Evolutionary conservation across 2,797 vertebrate species (phyloP).

Genomic region (Phylloscopus collybita): DNA sequence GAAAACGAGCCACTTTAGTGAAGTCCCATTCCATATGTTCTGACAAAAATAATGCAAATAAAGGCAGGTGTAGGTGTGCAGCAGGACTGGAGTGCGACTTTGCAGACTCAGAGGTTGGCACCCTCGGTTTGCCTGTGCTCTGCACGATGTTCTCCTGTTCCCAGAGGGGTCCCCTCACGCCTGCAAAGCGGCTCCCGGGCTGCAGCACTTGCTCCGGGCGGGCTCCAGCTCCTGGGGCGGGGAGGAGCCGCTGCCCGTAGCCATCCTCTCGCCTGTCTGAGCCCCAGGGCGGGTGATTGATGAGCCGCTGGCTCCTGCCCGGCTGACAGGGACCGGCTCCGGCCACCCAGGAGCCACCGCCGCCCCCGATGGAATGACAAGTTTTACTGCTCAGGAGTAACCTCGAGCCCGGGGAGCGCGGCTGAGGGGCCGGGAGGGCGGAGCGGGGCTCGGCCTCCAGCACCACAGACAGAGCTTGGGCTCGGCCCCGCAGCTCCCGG

Average conservation of each 20-base stretch:
- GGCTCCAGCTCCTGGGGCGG: not conserved
- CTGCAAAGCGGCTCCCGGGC: not conserved
- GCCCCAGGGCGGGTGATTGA: not conserved
- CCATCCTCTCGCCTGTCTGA: too few relatives aligned
- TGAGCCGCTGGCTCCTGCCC: not conserved
- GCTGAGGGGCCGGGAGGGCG: not conserved
- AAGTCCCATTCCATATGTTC: constrained; percentile 21
- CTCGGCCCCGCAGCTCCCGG: not conserved
- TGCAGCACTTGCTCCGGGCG: not conserved
- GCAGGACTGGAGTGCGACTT: not conserved
- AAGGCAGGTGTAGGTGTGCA: not conserved
- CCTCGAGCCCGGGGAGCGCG: not conserved
- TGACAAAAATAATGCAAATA: constrained; percentile 14
- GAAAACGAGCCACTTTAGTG: not conserved
- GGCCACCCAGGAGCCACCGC: not conserved
- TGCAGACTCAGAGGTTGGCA: not conserved
- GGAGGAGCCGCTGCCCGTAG: too few relatives aligned
- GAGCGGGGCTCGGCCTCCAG: accelerated
- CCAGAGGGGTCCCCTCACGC: accelerated
- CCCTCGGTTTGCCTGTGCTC: not conserved
- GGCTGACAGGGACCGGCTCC: not conserved
- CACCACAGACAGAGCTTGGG: accelerated
- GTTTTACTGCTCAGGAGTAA: not conserved
- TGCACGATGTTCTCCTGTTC: accelerated
- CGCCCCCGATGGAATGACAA: not conserved